Base-by-base conservation (phyloP, 2,113 vertebrate genomes). In the Mormoops blainvillei region DNA sequence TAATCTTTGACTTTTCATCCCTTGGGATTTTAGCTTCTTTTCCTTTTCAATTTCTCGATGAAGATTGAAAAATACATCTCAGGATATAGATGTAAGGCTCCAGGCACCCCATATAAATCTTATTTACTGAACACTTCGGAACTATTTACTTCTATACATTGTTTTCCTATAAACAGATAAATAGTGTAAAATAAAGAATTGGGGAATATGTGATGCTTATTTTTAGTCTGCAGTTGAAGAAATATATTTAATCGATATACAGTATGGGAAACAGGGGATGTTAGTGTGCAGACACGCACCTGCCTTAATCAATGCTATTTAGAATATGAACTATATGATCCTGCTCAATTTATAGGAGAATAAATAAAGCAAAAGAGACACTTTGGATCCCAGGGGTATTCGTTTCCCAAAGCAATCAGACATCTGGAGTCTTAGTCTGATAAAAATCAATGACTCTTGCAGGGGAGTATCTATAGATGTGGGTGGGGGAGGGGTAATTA, bases 391-490 rank as follows among this genome's bases (percentile, higher is more conserved):
- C 91, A 68, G 1, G 3, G 67, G 98, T 68, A 97, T 93, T 97
- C 65, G 58, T 43, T 93, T 80, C 83, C 92, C 88, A 24, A 41
- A 80, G 65, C 52, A 3, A 91, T 73, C 67, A 54, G 94, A 95
- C 84, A 97, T 96, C 74, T 96, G 91, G 93, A 87, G 94, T 80
- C 95, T 93, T 13, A 54, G 38, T 56, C 48, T 70, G 95, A 92
- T 89, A 98, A 90, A 97, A 89, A 98, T 98, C 97, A 3, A 95
- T 97, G 97, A 94, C 73, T 36, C 76, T 95, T 95, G 97, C 76
- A 86, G 74, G 93, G 45, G 41, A 89, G 45, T 93, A 94, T 96
- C 93, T 93, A 93, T 84, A 95, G 94, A 68, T 93, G 65, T 36
- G 36, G 38, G 33, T 11, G 5, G 90, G 63, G 54, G 48, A 93